Evolutionary conservation across 2,113 vertebrate genomes (phyloP), one percentile per base, ranked within the genome.

Genomic region (Scomber colias): DNA sequence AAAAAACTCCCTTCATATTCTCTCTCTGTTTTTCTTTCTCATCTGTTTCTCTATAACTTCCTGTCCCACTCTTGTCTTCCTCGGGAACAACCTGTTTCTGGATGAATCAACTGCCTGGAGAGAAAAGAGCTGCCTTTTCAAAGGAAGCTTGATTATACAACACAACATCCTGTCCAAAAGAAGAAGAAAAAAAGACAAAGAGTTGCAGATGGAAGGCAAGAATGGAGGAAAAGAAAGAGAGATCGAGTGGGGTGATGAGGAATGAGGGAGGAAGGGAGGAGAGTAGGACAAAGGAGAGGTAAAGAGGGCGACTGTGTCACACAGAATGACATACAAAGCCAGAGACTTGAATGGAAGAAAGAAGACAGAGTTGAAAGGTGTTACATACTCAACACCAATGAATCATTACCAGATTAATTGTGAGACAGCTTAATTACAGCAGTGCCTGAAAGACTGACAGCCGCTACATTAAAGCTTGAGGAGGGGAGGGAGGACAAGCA

Each of bases 371-470:
- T 66, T 77, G 40, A 82, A 74, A 77, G 71, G 40, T 54, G 17
- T 70, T 76, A 15, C 0, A 9, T 61, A 48, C 71, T 85, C 3
- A 49, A 45, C 50, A 61, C 84, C 51, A 85, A 16, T 82, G 66
- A 86, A 85, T 86, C 65, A 75, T 75, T 59, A 70, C 14, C 71
- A n/a, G 62, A 59, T 81, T 86, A 73, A 82, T 70, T 82, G 73
- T 55, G 60, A 75, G 81, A 77, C 30, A 53, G 60, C 1, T 8
- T 83, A 78, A 87, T 89, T 78, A 78, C 46, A 80, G 79, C 9
- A 10, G 40, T 9, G 54, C 55, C 57, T 16, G 3, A 50, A 40
- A 55, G 73, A 74, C 31, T 30, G 63, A 57, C 63, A 71, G 53
- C 45, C 24, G 63, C 72, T 57, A 46, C 27, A 61, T 60, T 30